Base-by-base conservation (phyloP, 2,113 vertebrate species). In the Tenebrosternarchus preto region DNA sequence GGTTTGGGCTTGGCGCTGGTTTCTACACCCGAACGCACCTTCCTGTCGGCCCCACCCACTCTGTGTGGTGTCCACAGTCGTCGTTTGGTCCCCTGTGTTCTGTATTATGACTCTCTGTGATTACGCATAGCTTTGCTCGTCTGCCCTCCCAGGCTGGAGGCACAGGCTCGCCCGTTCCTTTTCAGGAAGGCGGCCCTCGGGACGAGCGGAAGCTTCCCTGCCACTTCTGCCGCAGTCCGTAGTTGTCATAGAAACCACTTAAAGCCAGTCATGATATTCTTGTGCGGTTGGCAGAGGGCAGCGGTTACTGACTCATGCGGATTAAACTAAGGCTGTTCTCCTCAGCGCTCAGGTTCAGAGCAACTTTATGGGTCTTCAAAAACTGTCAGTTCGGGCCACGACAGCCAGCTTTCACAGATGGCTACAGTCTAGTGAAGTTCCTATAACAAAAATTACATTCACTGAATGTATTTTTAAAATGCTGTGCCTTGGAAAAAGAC, bases 231-330 rank as follows among this genome's bases (percentile, higher is more conserved):
- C 27, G 2, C n/a, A 77, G 59, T 73, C 66, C 24, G 75, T 73
- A 63, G 67, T 85, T 85, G 77, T 82, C 73, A 77, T 79, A 75
- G 80, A 60, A 80, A 64, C 78, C 29, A 61, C 56, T 70, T 70
- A 24, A 55, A n/a, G 64, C 60, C 78, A 59, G 36, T 33, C 33
- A 20, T 46, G 64, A 71, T 78, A 56, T 83, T 80, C 74, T 75
- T 36, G 27, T n/a, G 33, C 4, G 8, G 17, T 27, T 25, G 33
- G 11, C 33, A 12, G 20, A 29, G 66, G 31, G 11, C 57, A 60
- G 33, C 39, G 17, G 6, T 53, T 53, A 19, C 29, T 70, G 25
- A 50, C 24, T 69, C 17, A 24, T 55, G 3, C 7, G 5, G 25
- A 1, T 56, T 16, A 50, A 31, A 15, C 17, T 16, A 36, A n/a